Evolutionary conservation across 2,113 vertebrate genomes (phyloP), one percentile per base, ranked within the genome.

Genomic region (Puntigrus tetrazona): DNA sequence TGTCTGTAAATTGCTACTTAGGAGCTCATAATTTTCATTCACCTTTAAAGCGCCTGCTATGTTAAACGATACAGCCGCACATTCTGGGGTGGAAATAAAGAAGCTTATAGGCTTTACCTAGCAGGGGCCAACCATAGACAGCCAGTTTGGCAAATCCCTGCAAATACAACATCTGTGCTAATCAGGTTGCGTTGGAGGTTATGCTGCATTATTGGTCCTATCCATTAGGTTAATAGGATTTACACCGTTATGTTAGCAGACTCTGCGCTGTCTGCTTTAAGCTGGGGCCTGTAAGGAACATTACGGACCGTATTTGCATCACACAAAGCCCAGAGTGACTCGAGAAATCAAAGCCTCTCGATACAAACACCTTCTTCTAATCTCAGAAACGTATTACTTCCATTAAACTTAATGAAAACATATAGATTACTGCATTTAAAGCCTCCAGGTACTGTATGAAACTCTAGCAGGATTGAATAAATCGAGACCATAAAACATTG

Each of bases 221-320:
- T 91, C 90, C 91, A 90, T 94, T 94, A 91, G 91, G 87, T 89
- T 92, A 93, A 94, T 89, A 86, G 90, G 92, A 92, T 93, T 93
- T 57, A 86, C 86, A 86, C 90, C 18, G 36, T 89, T 84, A 78
- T 81, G 86, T 84, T 91, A 89, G 86, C 83, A 85, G 89, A 78
- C 87, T 59, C 88, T 87, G 82, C 91, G 84, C 86, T 89, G 86
- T 90, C 76, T 85, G 75, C 80, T 86, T 69, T 88, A 81, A 81
- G 82, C 87, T 74, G 85, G 43, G 89, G 84, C 9, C 45, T 90
- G 89, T 88, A 82, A 88, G 88, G 88, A 91, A 91, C 89, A 86
- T 89, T 90, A 78, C 81, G 82, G 79, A 86, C 88, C 87, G 55
- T 86, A 82, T 87, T 92, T 73, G 85, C 76, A 89, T 91, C 88